Base-by-base conservation (phyloP, 2,888 invertebrate genomes). In the Drosophila mimetica region DNA sequence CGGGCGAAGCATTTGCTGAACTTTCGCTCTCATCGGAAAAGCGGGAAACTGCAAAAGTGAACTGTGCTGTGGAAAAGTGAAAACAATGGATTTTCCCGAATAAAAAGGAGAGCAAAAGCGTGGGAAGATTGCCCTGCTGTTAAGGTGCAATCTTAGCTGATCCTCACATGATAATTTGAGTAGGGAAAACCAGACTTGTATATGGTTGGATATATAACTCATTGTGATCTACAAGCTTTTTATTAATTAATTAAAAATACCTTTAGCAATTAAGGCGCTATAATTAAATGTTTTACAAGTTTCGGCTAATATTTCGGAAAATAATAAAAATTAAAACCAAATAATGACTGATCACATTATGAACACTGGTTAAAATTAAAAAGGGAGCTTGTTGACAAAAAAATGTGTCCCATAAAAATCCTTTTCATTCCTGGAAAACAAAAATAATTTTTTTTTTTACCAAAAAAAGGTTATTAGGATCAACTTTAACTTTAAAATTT, bases 41-140 rank as follows among this genome's bases (percentile, higher is more conserved):
- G 41, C 34, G 20, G 6, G 18, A n/a, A 9, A 42, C 47, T 14
- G 47, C 25, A 51, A 41, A 25, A 25, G 58, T 25, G 39, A 41
- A 42, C 34, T 22, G 28, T 57, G 59, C 34, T 18, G 28, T 57
- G 59, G 39, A 63, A 28, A 41, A 48, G 48, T 48, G 37, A 71
- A 63, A 53, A 44, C 60, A 60, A 60, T 46, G 60, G 16, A 30
- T 30, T 54, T 25, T 16, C 0, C 28, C 8, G 9, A 6, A 64
- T 16, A 25, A 51, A 64, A 64, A 18, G 42, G 34, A 50, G 52
- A 65, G 28, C 51, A 51, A 51, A 57, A 51, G 44, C 60, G 59
- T 60, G 60, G 60, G 60, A 60, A 60, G 60, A 59, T 59, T 46
- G n/a, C 59, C 44, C 60, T 30, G 36, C 20, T n/a, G 46, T 58